Percentiles rank a stretch among this genome's conserved stretches.
Evolutionary conservation across 2,888 invertebrate species (phyloP).

Genomic region (Didymodactylos carnosus): DNA sequence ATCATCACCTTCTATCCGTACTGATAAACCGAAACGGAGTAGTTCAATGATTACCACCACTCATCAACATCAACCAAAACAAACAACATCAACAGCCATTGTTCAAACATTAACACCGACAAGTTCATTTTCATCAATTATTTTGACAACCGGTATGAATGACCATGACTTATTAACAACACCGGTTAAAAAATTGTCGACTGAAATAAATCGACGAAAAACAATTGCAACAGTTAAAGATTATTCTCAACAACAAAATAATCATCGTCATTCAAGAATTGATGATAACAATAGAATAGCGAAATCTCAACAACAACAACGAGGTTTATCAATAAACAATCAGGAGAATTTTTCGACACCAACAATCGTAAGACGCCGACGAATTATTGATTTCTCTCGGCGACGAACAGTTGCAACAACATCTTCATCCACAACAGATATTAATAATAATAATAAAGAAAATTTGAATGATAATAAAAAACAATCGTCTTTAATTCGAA

Average conservation of each 20-base stretch:
- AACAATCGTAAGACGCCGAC: not conserved
- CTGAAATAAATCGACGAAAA: too few species aligned
- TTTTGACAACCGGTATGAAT: not conserved
- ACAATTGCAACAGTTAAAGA: too few species aligned
- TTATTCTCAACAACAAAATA: too few species aligned
- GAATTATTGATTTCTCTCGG: not conserved
- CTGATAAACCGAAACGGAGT: not conserved
- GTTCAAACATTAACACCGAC: not conserved
- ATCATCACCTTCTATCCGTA: too few species aligned
- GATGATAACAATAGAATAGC: too few species aligned
- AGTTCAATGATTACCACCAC: not conserved
- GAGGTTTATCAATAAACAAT: too few species aligned
- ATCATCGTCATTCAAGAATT: not conserved
- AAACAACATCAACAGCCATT: not conserved
- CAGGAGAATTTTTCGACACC: too few species aligned
- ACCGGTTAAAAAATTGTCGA: too few species aligned
- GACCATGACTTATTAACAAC: not conserved
- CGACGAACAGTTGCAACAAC: not conserved
- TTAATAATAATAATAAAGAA: not conserved
- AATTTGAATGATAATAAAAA: too few species aligned
- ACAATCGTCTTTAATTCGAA: too few species aligned
- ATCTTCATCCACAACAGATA: too few species aligned
- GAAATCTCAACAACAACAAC: too few species aligned
- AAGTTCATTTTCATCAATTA: not conserved
- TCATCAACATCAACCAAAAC: not conserved